Conservation (phyloP, 92 coral and sea anemone species). For the Porites cylindrica region DNA sequence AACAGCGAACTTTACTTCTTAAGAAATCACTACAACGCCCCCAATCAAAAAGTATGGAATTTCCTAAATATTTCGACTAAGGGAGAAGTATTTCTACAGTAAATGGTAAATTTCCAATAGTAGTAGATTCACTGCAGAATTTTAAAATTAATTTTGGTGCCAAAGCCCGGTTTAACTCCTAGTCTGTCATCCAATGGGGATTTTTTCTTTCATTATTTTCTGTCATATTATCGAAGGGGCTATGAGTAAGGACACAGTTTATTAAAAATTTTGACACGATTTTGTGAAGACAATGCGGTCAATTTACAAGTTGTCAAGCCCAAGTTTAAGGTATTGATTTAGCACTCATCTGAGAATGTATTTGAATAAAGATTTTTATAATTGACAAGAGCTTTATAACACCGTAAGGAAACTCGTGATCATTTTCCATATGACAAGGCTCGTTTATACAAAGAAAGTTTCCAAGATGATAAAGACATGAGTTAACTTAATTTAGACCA, state of each 20-base stretch:
- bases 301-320: conserved; percentile 3
- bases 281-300: not conserved
- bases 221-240: not conserved
- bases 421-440: not conserved
- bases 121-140: not conserved
- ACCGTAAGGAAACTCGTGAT: conserved; percentile 4
- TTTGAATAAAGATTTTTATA: conserved; percentile 15
- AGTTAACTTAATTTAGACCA: not conserved
- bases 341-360: not conserved
- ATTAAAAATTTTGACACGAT: conserved; percentile 1
- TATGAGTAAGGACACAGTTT: not conserved
- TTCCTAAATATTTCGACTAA: too few relatives aligned
- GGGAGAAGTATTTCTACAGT: not conserved
- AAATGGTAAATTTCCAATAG: too few relatives aligned
- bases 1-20: too few relatives aligned
- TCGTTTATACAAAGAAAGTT: not conserved
- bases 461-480: not conserved
- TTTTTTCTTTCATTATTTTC: not conserved
- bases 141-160: too few relatives aligned
- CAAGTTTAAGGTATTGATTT: not conserved
- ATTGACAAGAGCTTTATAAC: not conserved
- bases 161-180: not conserved
- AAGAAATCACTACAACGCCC: too few relatives aligned
- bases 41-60: too few relatives aligned
- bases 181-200: not conserved